These are phyloP conservation scores for Octonoba sinensis DNA, from an alignment of 2,888 invertebrate species.

Conservation along the genomic window DNA sequence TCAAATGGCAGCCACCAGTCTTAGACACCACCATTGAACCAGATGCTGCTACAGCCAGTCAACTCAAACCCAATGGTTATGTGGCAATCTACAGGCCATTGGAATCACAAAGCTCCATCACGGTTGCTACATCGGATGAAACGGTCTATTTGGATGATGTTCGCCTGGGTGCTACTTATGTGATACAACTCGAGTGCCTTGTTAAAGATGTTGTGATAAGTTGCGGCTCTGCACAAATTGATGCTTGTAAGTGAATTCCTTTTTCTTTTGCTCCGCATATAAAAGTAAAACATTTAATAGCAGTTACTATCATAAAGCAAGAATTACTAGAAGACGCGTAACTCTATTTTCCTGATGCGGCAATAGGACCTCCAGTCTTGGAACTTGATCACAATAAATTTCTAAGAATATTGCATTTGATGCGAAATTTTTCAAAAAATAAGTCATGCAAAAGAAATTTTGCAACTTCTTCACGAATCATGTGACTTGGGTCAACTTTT, in stretches of 20 bases:
- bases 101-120: neutral
- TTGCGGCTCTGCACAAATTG: constrained; percentile 29
- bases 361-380: no score
- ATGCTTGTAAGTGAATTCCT: constrained; percentile 39
- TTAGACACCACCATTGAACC: constrained; percentile 23
- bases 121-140: neutral
- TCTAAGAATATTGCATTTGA: no score
- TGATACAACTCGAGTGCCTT: constrained; percentile 25
- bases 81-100: constrained; percentile 19
- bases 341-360: no score
- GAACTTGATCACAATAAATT: no score
- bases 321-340: no score
- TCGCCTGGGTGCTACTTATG: constrained; percentile 44
- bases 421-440: no score
- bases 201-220: constrained; percentile 1
- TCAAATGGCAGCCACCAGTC: constrained; percentile 35
- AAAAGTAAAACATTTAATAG: no score
- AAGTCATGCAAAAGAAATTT: no score
- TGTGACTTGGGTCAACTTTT: no score
- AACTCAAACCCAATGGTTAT: constrained; percentile 26
- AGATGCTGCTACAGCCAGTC: neutral
- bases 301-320: no score
- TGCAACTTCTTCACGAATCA: no score
- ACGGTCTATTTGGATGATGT: constrained; percentile 36
- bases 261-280: no score